phyloP scores from a whole-genome alignment of 2,113 vertebrate species.

The Vulpes vulpes region DNA sequence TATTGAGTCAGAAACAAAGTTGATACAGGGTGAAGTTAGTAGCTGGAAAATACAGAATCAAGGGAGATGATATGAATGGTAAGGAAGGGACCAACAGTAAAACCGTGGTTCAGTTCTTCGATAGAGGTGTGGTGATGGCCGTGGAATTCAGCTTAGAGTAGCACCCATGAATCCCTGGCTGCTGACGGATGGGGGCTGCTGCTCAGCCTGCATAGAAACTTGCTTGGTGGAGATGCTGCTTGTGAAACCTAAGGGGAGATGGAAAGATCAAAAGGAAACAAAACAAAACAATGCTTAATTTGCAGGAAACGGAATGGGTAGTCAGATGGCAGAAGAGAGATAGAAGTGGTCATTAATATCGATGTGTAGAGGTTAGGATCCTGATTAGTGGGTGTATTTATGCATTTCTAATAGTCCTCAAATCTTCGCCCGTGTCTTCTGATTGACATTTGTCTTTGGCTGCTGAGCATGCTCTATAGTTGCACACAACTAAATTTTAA shows the following conservation, averaged over 20 bases:
- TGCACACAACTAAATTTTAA: constrained; percentile 31
- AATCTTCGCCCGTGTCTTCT: not conserved
- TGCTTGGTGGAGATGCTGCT: not conserved
- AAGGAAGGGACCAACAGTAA: not conserved
- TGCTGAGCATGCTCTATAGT: not conserved
- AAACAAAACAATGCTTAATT: not conserved
- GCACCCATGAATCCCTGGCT: not conserved
- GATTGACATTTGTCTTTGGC: not conserved
- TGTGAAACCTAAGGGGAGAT: not conserved
- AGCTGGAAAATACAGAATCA: not conserved
- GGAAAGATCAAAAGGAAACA: not conserved
- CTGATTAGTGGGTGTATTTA: not conserved
- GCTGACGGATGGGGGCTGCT: not conserved
- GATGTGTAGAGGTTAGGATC: not conserved
- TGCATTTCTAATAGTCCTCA: not conserved
- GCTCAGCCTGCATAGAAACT: not conserved
- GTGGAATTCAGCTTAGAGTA: not conserved
- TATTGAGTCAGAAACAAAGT: not conserved
- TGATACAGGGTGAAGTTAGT: not conserved
- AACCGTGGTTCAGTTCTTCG: not conserved
- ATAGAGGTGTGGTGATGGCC: not conserved
- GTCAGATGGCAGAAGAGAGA: not conserved
- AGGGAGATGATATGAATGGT: not conserved
- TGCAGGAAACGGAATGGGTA: not conserved
- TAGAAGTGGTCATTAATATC: not conserved